Conservation (phyloP, 2,113 vertebrate genomes). For the Heliornis fulica region DNA sequence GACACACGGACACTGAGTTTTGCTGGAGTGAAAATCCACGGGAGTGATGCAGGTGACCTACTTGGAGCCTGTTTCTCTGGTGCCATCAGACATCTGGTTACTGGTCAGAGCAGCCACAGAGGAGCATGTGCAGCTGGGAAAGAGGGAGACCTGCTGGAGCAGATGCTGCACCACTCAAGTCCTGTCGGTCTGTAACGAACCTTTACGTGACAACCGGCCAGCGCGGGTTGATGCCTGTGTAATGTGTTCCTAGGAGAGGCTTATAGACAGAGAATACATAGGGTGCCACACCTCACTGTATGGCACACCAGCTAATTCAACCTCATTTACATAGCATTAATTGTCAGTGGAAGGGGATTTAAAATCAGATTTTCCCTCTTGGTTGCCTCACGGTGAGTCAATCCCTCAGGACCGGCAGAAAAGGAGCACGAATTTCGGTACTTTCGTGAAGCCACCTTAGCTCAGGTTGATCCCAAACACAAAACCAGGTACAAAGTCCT, state of each 20-base stretch:
- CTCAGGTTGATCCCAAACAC: neutral
- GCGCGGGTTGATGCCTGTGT: neutral
- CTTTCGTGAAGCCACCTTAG: neutral
- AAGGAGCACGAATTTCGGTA: neutral
- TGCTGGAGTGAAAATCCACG: neutral
- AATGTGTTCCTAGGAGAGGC: neutral
- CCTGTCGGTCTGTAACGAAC: neutral
- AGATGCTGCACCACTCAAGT: neutral
- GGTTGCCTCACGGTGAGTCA: neutral
- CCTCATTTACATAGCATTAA: conserved; percentile 72
- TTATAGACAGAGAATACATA: conserved; percentile 5
- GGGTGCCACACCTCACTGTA: neutral
- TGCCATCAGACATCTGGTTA: neutral
- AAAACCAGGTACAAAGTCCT: neutral
- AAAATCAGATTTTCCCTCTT: too few relatives aligned
- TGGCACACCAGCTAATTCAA: conserved; percentile 52
- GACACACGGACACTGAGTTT: neutral
- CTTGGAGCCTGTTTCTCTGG: neutral
- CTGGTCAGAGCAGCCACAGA: neutral
- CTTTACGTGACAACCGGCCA: neutral
- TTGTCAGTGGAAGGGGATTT: neutral
- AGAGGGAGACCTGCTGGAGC: neutral
- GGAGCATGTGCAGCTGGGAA: neutral
- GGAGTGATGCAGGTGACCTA: neutral
- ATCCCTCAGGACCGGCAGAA: neutral